These are phyloP conservation scores for Amorpha juglandis DNA, from an alignment of 2,888 invertebrate genomes.

Conservation along the genomic window DNA sequence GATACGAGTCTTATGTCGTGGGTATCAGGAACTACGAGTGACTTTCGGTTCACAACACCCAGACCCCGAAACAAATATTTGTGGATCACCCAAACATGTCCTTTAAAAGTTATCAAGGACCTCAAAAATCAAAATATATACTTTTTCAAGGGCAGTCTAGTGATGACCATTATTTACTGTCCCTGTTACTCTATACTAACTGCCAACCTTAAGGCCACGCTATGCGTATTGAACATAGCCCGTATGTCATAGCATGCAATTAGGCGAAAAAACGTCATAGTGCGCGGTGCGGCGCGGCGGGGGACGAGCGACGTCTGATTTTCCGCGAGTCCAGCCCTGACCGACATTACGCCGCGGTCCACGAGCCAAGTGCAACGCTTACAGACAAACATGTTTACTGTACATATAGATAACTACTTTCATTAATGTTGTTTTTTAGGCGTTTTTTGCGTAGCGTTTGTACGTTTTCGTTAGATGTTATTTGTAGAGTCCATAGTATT, in stretches of 20 bases:
- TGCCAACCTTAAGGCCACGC: neutral
- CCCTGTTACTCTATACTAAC: neutral
- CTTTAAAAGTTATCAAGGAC: too few species aligned
- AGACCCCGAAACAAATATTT: too few species aligned
- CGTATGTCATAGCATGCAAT: constrained; percentile 15
- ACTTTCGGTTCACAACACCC: too few species aligned
- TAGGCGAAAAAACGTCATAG: constrained; percentile 21
- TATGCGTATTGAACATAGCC: neutral
- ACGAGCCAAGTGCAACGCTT: constrained; percentile 32
- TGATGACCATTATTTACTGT: neutral
- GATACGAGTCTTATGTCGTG: too few species aligned
- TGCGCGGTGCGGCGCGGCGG: neutral
- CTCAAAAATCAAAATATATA: too few species aligned
- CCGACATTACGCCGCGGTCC: constrained; percentile 29
- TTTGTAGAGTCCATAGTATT: too few species aligned
- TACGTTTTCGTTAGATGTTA: neutral
- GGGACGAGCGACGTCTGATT: constrained; percentile 9
- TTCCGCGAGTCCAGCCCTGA: constrained; percentile 33
- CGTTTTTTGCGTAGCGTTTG: neutral
- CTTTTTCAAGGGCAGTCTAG: neutral
- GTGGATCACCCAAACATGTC: too few species aligned
- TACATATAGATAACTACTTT: constrained; percentile 21
- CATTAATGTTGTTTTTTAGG: constrained; percentile 12
- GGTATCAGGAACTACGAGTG: too few species aligned
- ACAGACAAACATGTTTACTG: constrained; percentile 20